These are phyloP conservation scores for Malurus leucopterus DNA, from an alignment of 2,797 vertebrate genomes.

Conservation along the genomic window DNA sequence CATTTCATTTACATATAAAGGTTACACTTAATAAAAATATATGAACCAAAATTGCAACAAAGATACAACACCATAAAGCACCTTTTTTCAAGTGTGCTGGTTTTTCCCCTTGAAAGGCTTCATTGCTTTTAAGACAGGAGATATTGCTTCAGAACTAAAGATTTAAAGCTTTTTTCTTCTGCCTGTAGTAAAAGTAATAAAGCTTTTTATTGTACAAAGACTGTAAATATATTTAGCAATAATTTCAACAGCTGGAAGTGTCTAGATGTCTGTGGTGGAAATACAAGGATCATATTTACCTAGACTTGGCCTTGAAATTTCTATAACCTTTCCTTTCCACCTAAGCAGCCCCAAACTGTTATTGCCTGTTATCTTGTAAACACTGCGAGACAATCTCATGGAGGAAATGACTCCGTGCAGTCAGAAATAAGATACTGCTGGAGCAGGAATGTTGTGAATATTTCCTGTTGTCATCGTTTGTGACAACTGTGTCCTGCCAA, in stretches of 20 bases:
- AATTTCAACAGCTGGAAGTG: slow-evolving; percentile 64
- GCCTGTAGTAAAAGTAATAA: slow-evolving; percentile 69
- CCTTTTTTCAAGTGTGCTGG: slow-evolving; percentile 38
- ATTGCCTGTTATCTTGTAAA: slow-evolving; percentile 33
- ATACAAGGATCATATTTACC: slow-evolving; percentile 50
- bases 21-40: slow-evolving; percentile 72
- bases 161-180: slow-evolving; percentile 71
- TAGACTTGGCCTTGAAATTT: slow-evolving; percentile 40
- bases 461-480: background rate
- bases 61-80: slow-evolving; percentile 60
- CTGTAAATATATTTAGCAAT: slow-evolving; percentile 73
- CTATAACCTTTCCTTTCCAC: slow-evolving; percentile 12
- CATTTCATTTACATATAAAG: slow-evolving; percentile 71
- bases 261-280: slow-evolving; percentile 55
- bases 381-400: background rate
- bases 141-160: slow-evolving; percentile 68
- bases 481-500: background rate
- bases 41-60: slow-evolving; percentile 66
- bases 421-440: background rate
- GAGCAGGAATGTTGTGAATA: background rate
- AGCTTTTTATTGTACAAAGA: slow-evolving; percentile 68
- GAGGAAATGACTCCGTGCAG: slow-evolving; percentile 1
- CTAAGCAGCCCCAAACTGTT: background rate
- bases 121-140: slow-evolving; percentile 68
- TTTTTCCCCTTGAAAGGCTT: slow-evolving; percentile 60